Conservation (phyloP, 1,140 invertebrate species). For the Proctacanthus coquilletti region DNA sequence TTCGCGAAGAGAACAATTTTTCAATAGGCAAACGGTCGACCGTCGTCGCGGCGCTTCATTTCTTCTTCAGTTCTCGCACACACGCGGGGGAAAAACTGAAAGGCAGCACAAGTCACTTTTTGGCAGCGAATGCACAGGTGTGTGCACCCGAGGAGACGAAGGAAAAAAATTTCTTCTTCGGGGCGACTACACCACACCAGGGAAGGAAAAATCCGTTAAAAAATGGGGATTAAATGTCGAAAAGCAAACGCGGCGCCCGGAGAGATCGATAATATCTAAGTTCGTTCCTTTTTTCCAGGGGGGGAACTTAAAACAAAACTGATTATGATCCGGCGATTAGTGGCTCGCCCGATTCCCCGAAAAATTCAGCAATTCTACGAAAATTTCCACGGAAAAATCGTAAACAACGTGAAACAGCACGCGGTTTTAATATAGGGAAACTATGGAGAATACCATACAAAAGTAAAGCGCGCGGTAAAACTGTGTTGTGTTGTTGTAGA, state of each 20-base stretch:
- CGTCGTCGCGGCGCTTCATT: neutral
- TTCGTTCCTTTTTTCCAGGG: no score
- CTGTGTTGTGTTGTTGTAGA: neutral
- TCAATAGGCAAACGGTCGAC: neutral
- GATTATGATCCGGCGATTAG: no score
- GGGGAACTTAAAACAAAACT: no score
- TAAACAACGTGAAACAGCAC: neutral
- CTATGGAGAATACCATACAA: neutral
- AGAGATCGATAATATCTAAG: neutral
- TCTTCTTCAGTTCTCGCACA: no score
- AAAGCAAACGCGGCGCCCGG: neutral
- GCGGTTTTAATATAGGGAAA: neutral
- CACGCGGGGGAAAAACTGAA: no score
- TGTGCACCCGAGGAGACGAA: no score
- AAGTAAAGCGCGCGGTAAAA: slow-evolving; percentile 1
- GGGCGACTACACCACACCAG: no score
- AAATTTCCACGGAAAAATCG: neutral
- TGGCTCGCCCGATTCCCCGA: neutral
- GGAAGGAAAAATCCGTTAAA: no score
- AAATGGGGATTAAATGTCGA: neutral
- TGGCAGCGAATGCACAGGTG: no score
- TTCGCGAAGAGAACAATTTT: neutral
- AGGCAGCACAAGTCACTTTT: no score
- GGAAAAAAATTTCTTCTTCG: no score
- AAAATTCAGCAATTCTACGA: neutral